Percentiles rank a stretch among this genome's conserved stretches.
These are phyloP conservation scores for Cryptophagus acutangulus DNA, from an alignment of 2,888 invertebrate species.

Conservation along the genomic window DNA sequence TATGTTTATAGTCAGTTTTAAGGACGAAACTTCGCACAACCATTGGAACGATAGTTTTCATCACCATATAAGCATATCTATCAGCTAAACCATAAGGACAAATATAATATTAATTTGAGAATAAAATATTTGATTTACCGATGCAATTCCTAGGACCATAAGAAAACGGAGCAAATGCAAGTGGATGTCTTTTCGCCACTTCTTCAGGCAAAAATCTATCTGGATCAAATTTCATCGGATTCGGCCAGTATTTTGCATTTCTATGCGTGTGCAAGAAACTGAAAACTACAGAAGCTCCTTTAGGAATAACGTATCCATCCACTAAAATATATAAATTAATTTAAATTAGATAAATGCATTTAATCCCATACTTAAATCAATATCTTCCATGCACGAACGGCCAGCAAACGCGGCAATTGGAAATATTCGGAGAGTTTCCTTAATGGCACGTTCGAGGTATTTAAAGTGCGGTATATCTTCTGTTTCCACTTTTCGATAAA, in stretches of 20 bases:
- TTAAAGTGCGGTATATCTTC: neutral
- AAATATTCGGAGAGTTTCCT: neutral
- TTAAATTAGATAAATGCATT: no score
- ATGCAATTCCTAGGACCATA: slow-evolving; percentile 17
- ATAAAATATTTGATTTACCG: no score
- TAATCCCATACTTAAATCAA: neutral
- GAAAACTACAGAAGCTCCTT: neutral
- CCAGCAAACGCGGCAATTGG: neutral
- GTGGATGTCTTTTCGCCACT: neutral
- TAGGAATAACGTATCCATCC: slow-evolving; percentile 1
- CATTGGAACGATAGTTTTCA: neutral
- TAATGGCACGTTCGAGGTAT: neutral
- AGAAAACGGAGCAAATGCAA: slow-evolving; percentile 1
- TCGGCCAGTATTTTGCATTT: slow-evolving; percentile 1
- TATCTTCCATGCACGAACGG: neutral
- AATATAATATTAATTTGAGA: no score
- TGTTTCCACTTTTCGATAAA: neutral
- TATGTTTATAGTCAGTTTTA: neutral
- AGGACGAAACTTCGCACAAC: neutral
- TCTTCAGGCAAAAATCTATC: slow-evolving; percentile 6
- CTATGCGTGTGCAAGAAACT: slow-evolving; percentile 7
- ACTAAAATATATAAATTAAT: no score
- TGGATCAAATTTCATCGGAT: slow-evolving; percentile 8
- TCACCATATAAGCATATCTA: no score
- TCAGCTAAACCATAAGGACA: no score